Evolutionary conservation across 2,797 vertebrate genomes (phyloP), one percentile per base, ranked within the genome.

Genomic region (Alfaro cultratus): DNA sequence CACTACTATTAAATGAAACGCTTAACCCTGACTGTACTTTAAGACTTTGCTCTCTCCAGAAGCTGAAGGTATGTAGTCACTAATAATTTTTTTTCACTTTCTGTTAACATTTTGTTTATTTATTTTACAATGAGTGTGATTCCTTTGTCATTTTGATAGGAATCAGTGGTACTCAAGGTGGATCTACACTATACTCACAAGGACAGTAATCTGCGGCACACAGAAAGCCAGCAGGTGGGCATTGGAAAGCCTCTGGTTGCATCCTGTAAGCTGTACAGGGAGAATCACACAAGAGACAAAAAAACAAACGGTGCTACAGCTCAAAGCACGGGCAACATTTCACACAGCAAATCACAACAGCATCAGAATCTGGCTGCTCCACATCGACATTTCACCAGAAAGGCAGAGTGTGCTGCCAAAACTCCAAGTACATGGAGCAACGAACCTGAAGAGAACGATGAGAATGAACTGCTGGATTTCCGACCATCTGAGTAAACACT

Each of bases 381-480:
- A 4, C 34, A 81, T 49, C 90, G 83, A 1, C 94, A 95, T 2
- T 91, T 84, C 1, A 95, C 95, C 39, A 90, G 95, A 81, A 95
- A 95, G 85, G 94, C 95, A 0, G 95, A 93, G 74, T 91, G 93
- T 83, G 92, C 92, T 43, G 76, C 81, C 72, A 94, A 93, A 90
- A 83, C 72, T 67, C 89, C 89, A n/a, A 93, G 90, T 9, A 70
- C 83, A 62, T 89, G 87, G 13, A 86, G 90, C 91, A 97, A 96
- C 0, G 93, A 96, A 88, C 97, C 97, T 0, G 97, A 97, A 83
- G 97, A 98, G 83, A 97, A 97, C 0, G 97, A 97, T 0, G 97
- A 98, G 88, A 95, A 85, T 0, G 95, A 97, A 76, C 86, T 91
- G 21, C 75, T 80, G 0, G 57, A 89, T 0, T 92, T 91, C 0